A percentile compares a stretch with the other conserved stretches of the same genome.
phyloP scores from a whole-genome alignment of 2,113 vertebrate species.

The Varanus komodoensis region DNA sequence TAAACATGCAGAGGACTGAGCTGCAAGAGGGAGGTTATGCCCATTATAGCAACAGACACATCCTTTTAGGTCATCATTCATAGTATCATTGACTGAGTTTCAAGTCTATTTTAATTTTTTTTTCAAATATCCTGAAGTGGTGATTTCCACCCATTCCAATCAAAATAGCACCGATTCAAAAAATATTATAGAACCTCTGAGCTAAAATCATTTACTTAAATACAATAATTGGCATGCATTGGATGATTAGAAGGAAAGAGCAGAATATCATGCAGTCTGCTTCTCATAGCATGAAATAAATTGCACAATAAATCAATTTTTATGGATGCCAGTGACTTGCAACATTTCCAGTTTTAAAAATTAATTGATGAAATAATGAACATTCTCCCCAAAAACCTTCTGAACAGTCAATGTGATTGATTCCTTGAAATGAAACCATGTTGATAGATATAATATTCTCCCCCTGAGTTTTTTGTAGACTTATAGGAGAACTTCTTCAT shows the following conservation, averaged over 20 bases:
- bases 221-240: constrained; percentile 55
- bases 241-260: constrained; percentile 45
- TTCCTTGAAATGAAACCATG: constrained; percentile 74
- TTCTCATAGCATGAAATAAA: constrained; percentile 73
- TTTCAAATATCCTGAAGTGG: constrained; percentile 56
- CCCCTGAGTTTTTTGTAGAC: constrained; percentile 60
- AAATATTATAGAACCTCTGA: constrained; percentile 57
- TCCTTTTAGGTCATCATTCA: background rate
- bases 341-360: constrained; percentile 84
- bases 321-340: constrained; percentile 79
- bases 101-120: constrained; percentile 55
- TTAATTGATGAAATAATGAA: constrained; percentile 86
- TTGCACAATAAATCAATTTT: constrained; percentile 80
- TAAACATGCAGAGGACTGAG: background rate
- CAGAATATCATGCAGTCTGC: constrained; percentile 54
- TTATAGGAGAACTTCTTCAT: constrained; percentile 47
- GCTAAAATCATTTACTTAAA: constrained; percentile 61
- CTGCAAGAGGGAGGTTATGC: background rate
- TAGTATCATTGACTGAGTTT: constrained; percentile 55
- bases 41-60: background rate
- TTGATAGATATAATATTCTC: constrained; percentile 76
- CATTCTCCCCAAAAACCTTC: constrained; percentile 71
- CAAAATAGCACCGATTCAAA: constrained; percentile 49
- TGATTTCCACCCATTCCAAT: constrained; percentile 43
- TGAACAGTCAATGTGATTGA: constrained; percentile 77